These are phyloP conservation scores for Falco columbarius DNA, from an alignment of 2,797 vertebrate species.

Conservation along the genomic window DNA sequence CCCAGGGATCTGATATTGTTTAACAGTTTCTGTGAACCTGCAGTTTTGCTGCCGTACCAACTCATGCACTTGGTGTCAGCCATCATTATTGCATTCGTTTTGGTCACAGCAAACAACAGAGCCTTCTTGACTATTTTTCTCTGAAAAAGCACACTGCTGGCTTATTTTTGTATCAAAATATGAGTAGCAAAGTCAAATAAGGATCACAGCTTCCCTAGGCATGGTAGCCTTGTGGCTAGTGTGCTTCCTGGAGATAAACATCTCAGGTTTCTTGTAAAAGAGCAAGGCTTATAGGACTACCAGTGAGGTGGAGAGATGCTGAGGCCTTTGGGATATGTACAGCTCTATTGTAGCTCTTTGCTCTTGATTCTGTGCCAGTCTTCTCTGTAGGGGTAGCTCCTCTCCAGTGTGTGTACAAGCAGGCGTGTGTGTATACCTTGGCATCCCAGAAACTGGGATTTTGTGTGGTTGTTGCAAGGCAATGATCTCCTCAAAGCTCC, in stretches of 20 bases:
- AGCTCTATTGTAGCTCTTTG: background rate
- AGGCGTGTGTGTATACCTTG: background rate
- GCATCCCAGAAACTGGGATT: background rate
- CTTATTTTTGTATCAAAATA: background rate
- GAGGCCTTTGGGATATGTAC: background rate
- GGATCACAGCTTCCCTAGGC: background rate
- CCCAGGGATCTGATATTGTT: background rate
- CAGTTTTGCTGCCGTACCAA: background rate
- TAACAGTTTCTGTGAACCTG: background rate
- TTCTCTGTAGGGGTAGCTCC: background rate
- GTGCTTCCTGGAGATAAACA: background rate
- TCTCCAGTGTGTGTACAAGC: background rate
- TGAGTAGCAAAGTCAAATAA: background rate
- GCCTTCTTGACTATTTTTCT: background rate
- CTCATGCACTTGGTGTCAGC: background rate
- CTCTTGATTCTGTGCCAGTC: background rate
- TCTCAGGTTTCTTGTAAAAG: background rate
- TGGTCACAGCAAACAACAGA: background rate
- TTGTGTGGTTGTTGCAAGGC: background rate
- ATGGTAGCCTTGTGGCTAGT: background rate
- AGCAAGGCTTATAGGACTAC: background rate
- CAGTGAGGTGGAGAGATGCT: background rate
- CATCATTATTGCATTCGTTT: background rate
- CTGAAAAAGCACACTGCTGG: background rate
- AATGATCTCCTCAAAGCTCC: background rate